phyloP scores from a whole-genome alignment of 2,113 vertebrate genomes.

The Silurus glanis region DNA sequence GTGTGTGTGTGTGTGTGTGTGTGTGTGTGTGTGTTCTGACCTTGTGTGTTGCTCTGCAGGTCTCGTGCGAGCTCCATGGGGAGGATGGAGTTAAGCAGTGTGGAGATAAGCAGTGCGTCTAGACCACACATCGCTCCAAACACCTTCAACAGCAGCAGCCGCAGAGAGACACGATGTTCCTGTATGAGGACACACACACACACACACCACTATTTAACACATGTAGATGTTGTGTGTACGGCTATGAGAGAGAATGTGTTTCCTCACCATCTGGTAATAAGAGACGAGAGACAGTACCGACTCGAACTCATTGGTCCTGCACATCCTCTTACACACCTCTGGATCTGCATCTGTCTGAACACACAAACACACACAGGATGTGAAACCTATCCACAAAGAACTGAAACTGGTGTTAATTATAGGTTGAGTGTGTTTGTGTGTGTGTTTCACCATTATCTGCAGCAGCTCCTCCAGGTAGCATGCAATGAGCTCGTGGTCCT shows the following conservation, averaged over 20 bases:
- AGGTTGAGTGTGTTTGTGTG: conserved; percentile 5
- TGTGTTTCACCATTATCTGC: conserved; percentile 85
- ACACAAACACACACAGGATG: conserved; percentile 26
- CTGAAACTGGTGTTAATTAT: conserved; percentile 10
- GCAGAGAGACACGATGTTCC: conserved; percentile 87
- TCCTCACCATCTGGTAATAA: conserved; percentile 95
- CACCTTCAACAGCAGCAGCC: conserved; percentile 92
- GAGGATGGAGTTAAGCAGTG: conserved; percentile 90
- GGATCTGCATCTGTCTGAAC: conserved; percentile 95
- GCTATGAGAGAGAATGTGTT: too few species aligned
- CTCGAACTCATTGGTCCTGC: conserved; percentile 85
- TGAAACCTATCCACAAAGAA: conserved; percentile 8
- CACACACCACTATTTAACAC: not conserved
- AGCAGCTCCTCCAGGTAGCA: conserved; percentile 80
- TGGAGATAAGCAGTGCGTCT: conserved; percentile 88
- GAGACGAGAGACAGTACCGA: conserved; percentile 89
- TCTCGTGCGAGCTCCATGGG: conserved; percentile 96
- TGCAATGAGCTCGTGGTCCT: conserved; percentile 74
- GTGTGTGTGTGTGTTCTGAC: conserved; percentile 63
- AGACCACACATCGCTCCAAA: conserved; percentile 97
- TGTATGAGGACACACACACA: conserved; percentile 57
- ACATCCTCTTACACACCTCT: conserved; percentile 97
- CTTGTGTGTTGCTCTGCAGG: conserved; percentile 90
- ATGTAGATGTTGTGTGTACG: not conserved
- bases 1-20: not conserved